Evolutionary conservation across 2,113 vertebrate species (phyloP), one percentile per base, ranked within the genome.

Genomic region (Rhea pennata): DNA sequence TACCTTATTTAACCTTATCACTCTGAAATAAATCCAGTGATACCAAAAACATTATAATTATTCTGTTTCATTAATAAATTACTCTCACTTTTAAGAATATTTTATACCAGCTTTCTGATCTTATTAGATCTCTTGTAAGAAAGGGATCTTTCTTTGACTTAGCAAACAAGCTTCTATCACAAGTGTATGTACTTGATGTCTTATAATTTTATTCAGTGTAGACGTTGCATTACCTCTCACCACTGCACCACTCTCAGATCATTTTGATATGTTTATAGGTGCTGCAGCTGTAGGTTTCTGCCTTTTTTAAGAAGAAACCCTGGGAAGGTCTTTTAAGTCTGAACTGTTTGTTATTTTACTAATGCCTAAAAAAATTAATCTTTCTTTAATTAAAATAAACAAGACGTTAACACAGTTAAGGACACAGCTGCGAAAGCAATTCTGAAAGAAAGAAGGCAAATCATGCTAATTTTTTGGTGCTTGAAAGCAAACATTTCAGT

Each of bases 141-240:
- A 77, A 69, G 10, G 19, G 7, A 5, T 85, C 1, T 84, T 59
- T 85, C 1, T 84, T 59, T 23, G 7, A 36, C 62, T 87, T 33
- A 65, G 36, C 15, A 50, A 61, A 61, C 12, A 48, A 7, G 56
- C 69, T 83, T 90, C 64, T 94, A 21, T 80, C 46, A 48, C 17
- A 9, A 0, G 0, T 36, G 13, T 53, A 48, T 64, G 3, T 71
- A 58, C 42, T 2, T 59, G 39, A n/a, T 31, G 1, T 58, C 69
- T 87, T 85, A 31, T 42, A 76, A 73, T 7, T 6, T 80, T 58
- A 11, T 12, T 78, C 9, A 36, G 2, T 73, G 79, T 66, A 73
- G 19, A 46, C 13, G 58, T 90, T 58, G 15, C 20, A 62, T 16
- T 9, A 15, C 15, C 10, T 69, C 1, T 36, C 10, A 21, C 87